Base-by-base conservation (phyloP, 2,888 invertebrate genomes). In the Perizoma flavofasciatum region DNA sequence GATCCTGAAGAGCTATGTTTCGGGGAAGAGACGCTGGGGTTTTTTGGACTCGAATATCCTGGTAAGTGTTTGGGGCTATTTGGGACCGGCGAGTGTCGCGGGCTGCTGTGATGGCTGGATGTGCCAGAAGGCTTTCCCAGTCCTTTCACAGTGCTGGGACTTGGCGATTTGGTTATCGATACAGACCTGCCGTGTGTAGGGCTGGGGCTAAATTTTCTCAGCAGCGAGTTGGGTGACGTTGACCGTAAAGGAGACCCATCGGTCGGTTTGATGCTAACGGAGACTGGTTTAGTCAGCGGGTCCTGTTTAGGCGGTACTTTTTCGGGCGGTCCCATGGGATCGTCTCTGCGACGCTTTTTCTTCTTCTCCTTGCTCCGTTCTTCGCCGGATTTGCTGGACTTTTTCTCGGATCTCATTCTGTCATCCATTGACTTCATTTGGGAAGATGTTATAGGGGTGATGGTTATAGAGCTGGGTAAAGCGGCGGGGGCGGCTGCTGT, bases 311-410 rank as follows among this genome's bases (percentile, higher is more conserved):
- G 93, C 0, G 96, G 96, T 7, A 96, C 93, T 81, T 97, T 97
- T 65, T 96, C 96, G 0, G 97, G 97, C 0, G 96, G 96, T 0
- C 96, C 96, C 96, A 96, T 96, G 0, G 95, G 94, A 76, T 95
- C 95, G 65, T 96, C 96, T 66, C 96, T 95, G 41, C 94, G 91
- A 54, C 96, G 93, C 77, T 96, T 96, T 73, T 96, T 94, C 71
- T 96, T 96, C 79, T 96, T 97, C 65, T 97, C 88, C 66, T 88
- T 89, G 72, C 86, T 88, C 37, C 91, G 80, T 61, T 92, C 92
- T 57, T 92, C 92, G 50, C 86, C 82, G 1, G 90, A 91, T 54
- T 82, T 83, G 68, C 83, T 89, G 8, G 91, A 88, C 66, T 91
- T 92, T 74, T 89, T 90, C 40, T 92, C 92, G 10, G 91, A 89